A percentile compares a stretch with the other conserved stretches of the same genome.
Evolutionary conservation across 1,140 invertebrate genomes (phyloP).

Genomic region (Nasonia giraulti): DNA sequence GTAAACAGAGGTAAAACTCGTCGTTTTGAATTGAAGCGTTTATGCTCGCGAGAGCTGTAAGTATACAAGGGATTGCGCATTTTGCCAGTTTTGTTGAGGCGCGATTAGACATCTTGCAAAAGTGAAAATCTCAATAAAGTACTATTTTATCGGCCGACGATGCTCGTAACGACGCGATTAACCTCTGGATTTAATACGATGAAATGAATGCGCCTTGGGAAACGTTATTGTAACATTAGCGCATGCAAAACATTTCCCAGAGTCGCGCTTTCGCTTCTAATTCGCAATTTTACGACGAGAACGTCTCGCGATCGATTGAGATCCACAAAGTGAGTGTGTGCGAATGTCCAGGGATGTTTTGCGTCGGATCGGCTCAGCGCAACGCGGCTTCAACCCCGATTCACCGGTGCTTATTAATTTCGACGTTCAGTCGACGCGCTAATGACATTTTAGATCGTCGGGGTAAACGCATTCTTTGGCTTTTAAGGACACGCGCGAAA

Average conservation of each 20-base stretch:
- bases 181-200: neutral
- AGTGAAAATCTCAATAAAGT: neutral
- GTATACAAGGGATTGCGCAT: neutral
- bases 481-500: too few relatives aligned
- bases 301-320: neutral
- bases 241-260: too few relatives aligned
- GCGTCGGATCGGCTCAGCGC: neutral
- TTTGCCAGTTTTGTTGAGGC: neutral
- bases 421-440: neutral
- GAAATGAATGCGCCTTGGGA: neutral
- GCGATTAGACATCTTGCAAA: neutral
- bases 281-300: neutral
- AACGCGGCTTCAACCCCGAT: neutral
- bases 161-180: neutral
- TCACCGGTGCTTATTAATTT: neutral
- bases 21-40: neutral
- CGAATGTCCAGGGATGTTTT: neutral
- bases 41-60: neutral
- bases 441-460: neutral
- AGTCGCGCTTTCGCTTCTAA: slow-evolving; percentile 9
- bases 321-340: neutral
- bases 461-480: too few relatives aligned
- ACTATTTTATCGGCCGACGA: neutral
- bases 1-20: neutral
- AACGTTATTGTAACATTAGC: too few relatives aligned